Evolutionary conservation across 2,797 vertebrate genomes (phyloP).

Genomic region (Phrynocephalus vlangalii): DNA sequence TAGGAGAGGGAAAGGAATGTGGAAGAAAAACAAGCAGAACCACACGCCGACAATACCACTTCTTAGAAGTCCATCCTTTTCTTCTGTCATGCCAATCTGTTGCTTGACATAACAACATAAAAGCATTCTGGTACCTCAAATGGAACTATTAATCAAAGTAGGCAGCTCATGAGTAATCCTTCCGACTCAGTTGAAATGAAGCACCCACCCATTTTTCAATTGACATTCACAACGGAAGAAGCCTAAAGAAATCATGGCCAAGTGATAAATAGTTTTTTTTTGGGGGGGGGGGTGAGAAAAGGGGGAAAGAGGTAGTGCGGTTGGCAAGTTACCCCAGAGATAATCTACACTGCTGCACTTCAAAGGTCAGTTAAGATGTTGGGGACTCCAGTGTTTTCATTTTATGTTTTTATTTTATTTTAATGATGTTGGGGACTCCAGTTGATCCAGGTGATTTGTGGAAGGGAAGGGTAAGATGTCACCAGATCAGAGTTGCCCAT

Average conservation of each 20-base stretch:
- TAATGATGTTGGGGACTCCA: conserved; percentile 3
- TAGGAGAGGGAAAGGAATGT: conserved; percentile 40
- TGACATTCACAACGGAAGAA: conserved; percentile 43
- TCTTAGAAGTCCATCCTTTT: conserved; percentile 23
- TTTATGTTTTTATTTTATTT: no score
- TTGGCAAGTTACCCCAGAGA: neutral
- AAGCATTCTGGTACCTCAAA: neutral
- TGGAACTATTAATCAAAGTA: conserved; percentile 45
- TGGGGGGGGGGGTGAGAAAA: neutral
- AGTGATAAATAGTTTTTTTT: neutral
- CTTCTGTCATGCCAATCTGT: conserved; percentile 55
- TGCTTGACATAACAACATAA: conserved; percentile 37
- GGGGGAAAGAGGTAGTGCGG: neutral
- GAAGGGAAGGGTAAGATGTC: neutral
- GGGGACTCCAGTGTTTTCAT: neutral
- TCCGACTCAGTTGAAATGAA: conserved; percentile 49
- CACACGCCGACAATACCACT: conserved; percentile 23
- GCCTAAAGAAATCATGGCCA: conserved; percentile 20
- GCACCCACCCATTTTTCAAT: conserved; percentile 45
- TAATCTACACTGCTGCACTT: neutral
- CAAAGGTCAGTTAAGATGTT: conserved; percentile 1
- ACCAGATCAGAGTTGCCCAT: no score
- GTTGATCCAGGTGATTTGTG: neutral
- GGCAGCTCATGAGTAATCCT: conserved; percentile 48
- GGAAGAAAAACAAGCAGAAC: conserved; percentile 37